phyloP scores from a whole-genome alignment of 2,113 vertebrate genomes.

The Apistogramma diplotaenia region DNA sequence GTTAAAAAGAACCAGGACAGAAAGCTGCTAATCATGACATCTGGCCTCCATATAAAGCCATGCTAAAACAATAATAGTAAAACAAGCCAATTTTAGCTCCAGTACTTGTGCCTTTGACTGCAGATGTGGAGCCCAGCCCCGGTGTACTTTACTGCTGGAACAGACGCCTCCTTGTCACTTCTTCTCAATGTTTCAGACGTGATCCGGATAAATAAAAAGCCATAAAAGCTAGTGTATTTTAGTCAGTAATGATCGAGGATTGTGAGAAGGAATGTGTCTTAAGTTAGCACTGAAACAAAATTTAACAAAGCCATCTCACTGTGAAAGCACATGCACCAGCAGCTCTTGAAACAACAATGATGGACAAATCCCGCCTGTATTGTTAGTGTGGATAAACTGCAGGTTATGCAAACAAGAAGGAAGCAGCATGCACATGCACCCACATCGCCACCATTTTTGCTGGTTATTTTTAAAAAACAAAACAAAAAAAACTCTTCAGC shows the following conservation, averaged over 20 bases:
- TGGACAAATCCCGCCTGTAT: conserved; percentile 10
- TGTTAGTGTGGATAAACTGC: neutral
- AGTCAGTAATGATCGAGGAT: conserved; percentile 5
- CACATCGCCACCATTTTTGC: neutral
- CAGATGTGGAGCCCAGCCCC: conserved; percentile 51
- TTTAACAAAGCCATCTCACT: conserved; percentile 56
- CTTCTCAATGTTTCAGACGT: conserved; percentile 34
- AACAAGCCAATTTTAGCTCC: conserved; percentile 63
- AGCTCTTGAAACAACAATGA: conserved; percentile 7
- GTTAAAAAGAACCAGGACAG: conserved; percentile 60
- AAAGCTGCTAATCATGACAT: conserved; percentile 70
- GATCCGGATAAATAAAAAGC: conserved; percentile 39
- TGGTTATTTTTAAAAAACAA: neutral
- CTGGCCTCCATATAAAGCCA: conserved; percentile 64
- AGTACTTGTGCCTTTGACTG: conserved; percentile 51
- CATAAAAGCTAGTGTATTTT: conserved; percentile 20
- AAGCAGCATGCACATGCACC: neutral
- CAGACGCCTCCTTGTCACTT: conserved; percentile 36
- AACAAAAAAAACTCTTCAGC: neutral
- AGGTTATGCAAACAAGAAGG: conserved; percentile 31
- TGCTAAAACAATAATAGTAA: conserved; percentile 68
- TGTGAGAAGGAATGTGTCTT: neutral
- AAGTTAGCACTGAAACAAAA: conserved; percentile 27
- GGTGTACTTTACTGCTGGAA: conserved; percentile 15
- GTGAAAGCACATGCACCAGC: conserved; percentile 57